These are phyloP conservation scores for Patiria pectinifera DNA, from an alignment of 53 echinoderm and acorn worm species.

Conservation along the genomic window DNA sequence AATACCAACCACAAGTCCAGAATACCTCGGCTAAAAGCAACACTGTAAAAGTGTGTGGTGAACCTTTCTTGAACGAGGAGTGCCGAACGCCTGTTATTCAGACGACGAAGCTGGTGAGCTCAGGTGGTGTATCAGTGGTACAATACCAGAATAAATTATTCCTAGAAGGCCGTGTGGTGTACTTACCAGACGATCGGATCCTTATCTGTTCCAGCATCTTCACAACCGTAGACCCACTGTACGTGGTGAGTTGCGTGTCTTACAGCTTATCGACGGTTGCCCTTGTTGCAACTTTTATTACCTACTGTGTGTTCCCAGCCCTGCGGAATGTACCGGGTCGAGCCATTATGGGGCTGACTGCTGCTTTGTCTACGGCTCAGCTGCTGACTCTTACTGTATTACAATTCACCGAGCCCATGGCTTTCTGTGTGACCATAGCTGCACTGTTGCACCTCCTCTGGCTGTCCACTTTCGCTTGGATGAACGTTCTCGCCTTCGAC, in stretches of 20 bases:
- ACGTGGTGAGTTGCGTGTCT: background rate
- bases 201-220: conserved; percentile 29
- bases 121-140: background rate
- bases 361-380: conserved; percentile 31
- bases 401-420: background rate
- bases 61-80: background rate
- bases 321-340: conserved; percentile 53
- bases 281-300: conserved; percentile 1
- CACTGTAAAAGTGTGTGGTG: background rate
- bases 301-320: conserved; percentile 28
- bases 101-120: background rate
- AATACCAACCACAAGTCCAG: background rate
- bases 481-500: conserved; percentile 55
- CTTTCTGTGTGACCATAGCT: conserved; percentile 32
- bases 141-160: background rate
- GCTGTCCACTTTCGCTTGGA: conserved; percentile 51
- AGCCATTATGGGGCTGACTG: conserved; percentile 43
- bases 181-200: conserved; percentile 18
- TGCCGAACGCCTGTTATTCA: background rate
- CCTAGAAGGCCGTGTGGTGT: background rate
- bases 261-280: conserved; percentile 22
- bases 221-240: background rate
- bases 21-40: background rate
- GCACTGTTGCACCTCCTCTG: conserved; percentile 42
- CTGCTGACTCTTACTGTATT: background rate